Base-by-base conservation (phyloP, 1,140 invertebrate species). In the Trachelipus rathkii region DNA sequence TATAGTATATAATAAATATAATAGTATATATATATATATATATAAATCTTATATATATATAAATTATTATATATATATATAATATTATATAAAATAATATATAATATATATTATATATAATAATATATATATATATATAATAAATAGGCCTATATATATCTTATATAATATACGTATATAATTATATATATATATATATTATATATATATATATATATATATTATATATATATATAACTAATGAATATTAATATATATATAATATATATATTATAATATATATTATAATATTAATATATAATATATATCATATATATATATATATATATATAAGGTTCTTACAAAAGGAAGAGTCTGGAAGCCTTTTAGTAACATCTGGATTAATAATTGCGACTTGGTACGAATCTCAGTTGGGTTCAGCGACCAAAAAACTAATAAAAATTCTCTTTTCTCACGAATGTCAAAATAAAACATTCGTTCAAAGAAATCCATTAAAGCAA, bases 381-480 rank as follows among this genome's bases (percentile, higher is more conserved):
- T 68, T 81, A 10, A 21, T 78, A 11, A 45, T 81, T 33, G 79
- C 79, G 10, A 74, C 71, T 33, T 81, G 79, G 79, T 81, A 81
- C 60, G 77, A 81, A 33, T 71, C 72, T 67, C 77, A 81, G 60
- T 73, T 81, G 43, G 77, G 69, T 3, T 19, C 73, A 24, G 50
- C 68, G 0, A 78, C 71, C 3, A 74, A 44, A 6, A 33, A 69
- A 3, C 79, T 78, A 46, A 68, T 75, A 9, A 13, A 33, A 13
- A 77, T 60, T 60, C 50, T 60, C 11, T 60, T 13, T 19, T n/a
- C 70, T 24, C 70, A 71, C 43, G 44, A n/a, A 71, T 71, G 11
- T n/a, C 24, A 71, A 10, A 15, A 43, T 44, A 44, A n/a, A 10
- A 43, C 23, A n/a, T 44, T 43, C n/a, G 11, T 71, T 2, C n/a